A percentile compares a stretch with the other conserved stretches of the same genome.
Conservation (phyloP, 2,113 vertebrate species). For the Thermophis baileyi region DNA sequence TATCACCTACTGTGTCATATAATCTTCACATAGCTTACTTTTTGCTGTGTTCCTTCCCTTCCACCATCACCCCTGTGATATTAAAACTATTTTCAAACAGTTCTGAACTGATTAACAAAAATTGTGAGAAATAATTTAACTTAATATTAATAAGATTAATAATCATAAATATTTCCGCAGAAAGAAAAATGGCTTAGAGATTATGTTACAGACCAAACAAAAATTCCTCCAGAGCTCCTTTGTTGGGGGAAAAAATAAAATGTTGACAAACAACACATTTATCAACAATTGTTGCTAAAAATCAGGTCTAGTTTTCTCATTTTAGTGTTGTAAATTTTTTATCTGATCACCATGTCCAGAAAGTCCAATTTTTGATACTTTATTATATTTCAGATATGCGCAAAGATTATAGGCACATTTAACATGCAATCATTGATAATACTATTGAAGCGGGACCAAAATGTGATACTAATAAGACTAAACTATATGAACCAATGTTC, state of each 20-base stretch:
- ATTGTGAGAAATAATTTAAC: neutral
- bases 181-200: neutral
- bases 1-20: neutral
- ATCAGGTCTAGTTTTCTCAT: neutral
- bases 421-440: neutral
- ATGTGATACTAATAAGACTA: neutral
- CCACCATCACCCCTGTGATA: neutral
- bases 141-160: neutral
- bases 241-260: neutral
- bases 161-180: neutral
- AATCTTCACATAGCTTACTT: neutral
- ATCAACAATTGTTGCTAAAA: neutral
- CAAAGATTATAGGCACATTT: neutral
- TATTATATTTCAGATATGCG: neutral
- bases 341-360: neutral
- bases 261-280: neutral
- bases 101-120: neutral
- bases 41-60: neutral
- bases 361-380: neutral
- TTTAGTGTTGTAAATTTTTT: neutral
- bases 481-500: neutral
- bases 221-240: neutral
- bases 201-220: neutral
- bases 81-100: neutral
- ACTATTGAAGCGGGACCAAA: neutral